Percentiles rank a stretch among this genome's conserved stretches.
phyloP scores from a whole-genome alignment of 2,888 invertebrate genomes.

The Xestia xanthographa region DNA sequence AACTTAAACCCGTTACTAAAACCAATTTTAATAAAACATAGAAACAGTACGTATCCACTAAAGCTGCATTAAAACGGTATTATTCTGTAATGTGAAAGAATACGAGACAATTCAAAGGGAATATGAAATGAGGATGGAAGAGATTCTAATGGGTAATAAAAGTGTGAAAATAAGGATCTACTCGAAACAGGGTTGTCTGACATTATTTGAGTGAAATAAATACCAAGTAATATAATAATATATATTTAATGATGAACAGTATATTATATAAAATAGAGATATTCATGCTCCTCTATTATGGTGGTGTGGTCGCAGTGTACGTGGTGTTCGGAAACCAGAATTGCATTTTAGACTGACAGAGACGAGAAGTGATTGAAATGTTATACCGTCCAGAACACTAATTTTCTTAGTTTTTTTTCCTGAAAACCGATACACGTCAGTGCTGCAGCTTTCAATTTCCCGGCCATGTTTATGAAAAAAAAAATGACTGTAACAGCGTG shows the following conservation, averaged over 20 bases:
- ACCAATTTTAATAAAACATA: slow-evolving; percentile 42
- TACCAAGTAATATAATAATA: not conserved
- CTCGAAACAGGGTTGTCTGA: not conserved
- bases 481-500: not conserved
- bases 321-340: not conserved
- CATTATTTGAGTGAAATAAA: not conserved
- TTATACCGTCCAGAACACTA: not conserved
- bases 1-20: slow-evolving; percentile 26
- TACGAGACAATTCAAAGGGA: slow-evolving; percentile 33
- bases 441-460: slow-evolving; percentile 2
- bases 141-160: slow-evolving; percentile 43
- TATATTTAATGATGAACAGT: not conserved
- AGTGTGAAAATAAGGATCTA: slow-evolving; percentile 29
- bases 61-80: slow-evolving; percentile 43
- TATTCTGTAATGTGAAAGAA: slow-evolving; percentile 23
- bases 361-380: not conserved
- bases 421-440: not conserved
- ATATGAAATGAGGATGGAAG: slow-evolving; percentile 45
- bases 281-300: not conserved
- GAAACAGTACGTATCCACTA: slow-evolving; percentile 23
- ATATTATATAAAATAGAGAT: not conserved
- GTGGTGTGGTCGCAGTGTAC: not conserved
- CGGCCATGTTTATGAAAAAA: not conserved
- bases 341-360: not conserved
- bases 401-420: not conserved